These are phyloP conservation scores for Addax nasomaculatus DNA, from an alignment of 2,113 vertebrate genomes.

Conservation along the genomic window DNA sequence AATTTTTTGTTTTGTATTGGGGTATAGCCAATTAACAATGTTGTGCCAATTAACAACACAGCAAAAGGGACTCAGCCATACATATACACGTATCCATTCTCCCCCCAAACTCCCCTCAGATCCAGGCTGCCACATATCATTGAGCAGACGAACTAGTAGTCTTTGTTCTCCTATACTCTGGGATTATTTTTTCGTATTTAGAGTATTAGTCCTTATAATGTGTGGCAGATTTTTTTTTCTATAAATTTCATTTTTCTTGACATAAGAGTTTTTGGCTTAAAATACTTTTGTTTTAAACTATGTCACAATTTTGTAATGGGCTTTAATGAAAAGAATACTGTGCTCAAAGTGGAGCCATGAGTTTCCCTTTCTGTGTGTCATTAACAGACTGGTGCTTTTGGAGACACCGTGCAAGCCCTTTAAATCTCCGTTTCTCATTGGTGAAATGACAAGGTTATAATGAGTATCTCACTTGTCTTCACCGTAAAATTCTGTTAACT, in stretches of 20 bases:
- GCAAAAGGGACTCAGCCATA: not conserved
- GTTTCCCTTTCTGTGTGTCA: not conserved
- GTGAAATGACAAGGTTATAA: not conserved
- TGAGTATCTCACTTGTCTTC: not conserved
- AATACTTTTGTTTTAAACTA: not conserved
- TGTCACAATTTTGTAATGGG: not conserved
- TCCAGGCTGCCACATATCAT: not conserved
- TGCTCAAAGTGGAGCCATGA: not conserved
- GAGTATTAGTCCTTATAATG: not conserved
- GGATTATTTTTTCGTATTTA: not conserved
- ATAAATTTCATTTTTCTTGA: not conserved
- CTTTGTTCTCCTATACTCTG: not conserved
- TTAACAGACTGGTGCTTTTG: not conserved
- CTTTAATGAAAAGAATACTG: not conserved
- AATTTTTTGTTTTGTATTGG: not conserved
- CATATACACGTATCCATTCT: not conserved
- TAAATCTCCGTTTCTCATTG: not conserved
- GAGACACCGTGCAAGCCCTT: not conserved
- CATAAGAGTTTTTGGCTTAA: not conserved
- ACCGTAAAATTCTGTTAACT: not conserved
- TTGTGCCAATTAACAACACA: not conserved
- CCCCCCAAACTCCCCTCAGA: not conserved
- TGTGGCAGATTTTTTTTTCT: not conserved
- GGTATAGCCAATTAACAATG: not conserved
- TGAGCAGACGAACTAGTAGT: not conserved